Conservation (phyloP, 2,113 vertebrate genomes). For the Silurus asotus region DNA sequence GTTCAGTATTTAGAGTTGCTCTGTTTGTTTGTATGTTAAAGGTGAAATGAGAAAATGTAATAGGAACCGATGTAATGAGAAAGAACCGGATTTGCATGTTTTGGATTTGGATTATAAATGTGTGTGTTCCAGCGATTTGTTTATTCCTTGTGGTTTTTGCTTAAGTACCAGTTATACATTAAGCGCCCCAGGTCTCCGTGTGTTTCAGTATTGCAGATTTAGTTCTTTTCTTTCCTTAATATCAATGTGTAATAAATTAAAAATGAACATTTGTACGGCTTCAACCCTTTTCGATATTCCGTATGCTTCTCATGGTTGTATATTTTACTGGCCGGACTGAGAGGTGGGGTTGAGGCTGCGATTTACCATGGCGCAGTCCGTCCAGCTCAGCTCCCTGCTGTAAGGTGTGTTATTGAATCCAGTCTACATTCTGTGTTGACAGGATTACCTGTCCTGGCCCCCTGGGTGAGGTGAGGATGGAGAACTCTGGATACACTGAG, state of each 20-base stretch:
- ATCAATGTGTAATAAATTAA: neutral
- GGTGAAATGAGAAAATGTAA: too few species aligned
- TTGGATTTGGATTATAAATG: neutral
- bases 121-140: neutral
- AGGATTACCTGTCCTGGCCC: constrained; percentile 20
- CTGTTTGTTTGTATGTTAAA: neutral
- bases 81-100: neutral
- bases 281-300: neutral
- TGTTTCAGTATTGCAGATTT: neutral
- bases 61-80: neutral
- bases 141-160: neutral
- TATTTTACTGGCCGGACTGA: neutral
- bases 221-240: neutral
- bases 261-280: neutral
- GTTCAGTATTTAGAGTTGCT: neutral
- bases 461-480: constrained; percentile 66
- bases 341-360: neutral
- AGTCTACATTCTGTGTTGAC: constrained; percentile 1
- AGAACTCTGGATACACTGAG: constrained; percentile 73
- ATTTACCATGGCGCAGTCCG: neutral
- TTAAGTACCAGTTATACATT: neutral
- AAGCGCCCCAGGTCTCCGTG: neutral
- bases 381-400: neutral
- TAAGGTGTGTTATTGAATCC: neutral
- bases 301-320: neutral